phyloP scores from a whole-genome alignment of 1,140 invertebrate species.

The Procambarus virginalis region DNA sequence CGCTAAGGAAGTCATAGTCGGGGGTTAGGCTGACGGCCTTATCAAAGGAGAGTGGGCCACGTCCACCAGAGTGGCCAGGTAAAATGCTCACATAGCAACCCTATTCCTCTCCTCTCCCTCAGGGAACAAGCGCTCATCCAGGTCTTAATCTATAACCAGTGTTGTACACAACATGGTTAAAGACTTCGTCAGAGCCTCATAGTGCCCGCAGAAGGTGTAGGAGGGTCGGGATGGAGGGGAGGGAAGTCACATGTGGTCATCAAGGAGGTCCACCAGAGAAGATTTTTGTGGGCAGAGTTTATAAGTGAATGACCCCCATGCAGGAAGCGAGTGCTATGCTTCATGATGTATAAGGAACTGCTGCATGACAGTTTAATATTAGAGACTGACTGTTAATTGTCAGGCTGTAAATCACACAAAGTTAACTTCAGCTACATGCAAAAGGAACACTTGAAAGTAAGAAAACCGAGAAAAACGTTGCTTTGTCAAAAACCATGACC shows the following conservation, averaged over 20 bases:
- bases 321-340: not conserved
- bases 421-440: not conserved
- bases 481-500: not conserved
- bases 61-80: not conserved
- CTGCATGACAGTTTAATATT: not conserved
- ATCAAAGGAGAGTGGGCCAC: not conserved
- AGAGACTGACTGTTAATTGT: too few relatives aligned
- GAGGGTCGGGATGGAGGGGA: not conserved
- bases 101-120: not conserved
- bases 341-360: not conserved
- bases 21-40: not conserved
- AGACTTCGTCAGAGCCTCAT: not conserved
- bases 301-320: not conserved
- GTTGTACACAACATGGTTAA: not conserved
- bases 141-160: too few relatives aligned
- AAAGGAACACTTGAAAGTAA: not conserved
- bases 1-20: conserved; percentile 76
- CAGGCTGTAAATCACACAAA: too few relatives aligned
- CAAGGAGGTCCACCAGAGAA: not conserved
- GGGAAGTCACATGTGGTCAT: too few relatives aligned
- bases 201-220: not conserved
- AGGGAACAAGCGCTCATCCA: not conserved
- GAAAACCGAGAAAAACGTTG: not conserved
- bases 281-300: not conserved
- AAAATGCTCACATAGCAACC: not conserved